These are phyloP conservation scores for Cancer borealis DNA, from an alignment of 2,888 invertebrate species.

Conservation along the genomic window DNA sequence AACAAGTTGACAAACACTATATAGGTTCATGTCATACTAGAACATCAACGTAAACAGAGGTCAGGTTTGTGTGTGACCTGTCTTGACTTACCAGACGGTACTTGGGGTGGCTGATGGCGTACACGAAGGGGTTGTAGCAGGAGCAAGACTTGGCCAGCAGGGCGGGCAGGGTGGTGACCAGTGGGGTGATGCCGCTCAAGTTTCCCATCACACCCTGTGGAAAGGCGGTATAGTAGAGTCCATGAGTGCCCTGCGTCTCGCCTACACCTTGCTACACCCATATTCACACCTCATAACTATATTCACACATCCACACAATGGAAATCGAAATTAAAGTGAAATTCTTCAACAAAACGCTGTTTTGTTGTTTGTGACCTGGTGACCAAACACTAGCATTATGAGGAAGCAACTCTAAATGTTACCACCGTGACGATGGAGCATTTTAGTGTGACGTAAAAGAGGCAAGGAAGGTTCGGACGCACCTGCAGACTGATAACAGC, in stretches of 20 bases:
- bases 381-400: background rate
- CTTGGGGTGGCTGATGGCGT: conserved; percentile 78
- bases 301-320: background rate
- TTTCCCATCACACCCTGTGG: conserved; percentile 64
- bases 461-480: background rate
- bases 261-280: background rate
- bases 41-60: background rate
- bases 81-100: conserved; percentile 69
- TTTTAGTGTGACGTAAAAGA: background rate
- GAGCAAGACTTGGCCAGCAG: conserved; percentile 81
- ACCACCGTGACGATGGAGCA: background rate
- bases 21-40: background rate
- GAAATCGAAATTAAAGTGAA: background rate
- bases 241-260: background rate
- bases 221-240: background rate
- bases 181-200: conserved; percentile 70
- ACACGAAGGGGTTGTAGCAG: conserved; percentile 79
- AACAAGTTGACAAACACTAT: background rate
- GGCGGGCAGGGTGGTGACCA: conserved; percentile 78
- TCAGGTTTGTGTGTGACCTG: background rate
- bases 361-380: background rate
- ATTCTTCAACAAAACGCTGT: background rate
- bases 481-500: conserved; percentile 77
- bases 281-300: background rate
- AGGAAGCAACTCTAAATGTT: background rate